Evolutionary conservation across 1,140 invertebrate genomes (phyloP).

Genomic region (Meloidogyne hapla): DNA sequence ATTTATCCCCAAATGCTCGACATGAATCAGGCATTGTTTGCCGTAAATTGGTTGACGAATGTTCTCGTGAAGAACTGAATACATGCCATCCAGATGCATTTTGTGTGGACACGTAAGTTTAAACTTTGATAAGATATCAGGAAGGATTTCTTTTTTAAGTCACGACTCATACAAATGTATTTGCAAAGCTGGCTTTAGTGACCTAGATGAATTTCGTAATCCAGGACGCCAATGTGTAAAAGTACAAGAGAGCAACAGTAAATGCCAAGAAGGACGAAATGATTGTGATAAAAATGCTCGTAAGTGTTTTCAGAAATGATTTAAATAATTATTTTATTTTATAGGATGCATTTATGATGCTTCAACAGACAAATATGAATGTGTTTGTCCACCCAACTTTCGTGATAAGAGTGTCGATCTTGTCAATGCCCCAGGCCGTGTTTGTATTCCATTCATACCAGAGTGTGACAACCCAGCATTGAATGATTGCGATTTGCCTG

Average conservation of each 20-base stretch:
- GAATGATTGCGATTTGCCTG: constrained; percentile 62
- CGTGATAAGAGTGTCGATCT: constrained; percentile 55
- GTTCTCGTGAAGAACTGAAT: constrained; percentile 50
- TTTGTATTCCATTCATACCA: constrained; percentile 64
- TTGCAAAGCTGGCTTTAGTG: constrained; percentile 61
- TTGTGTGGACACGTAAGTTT: constrained; percentile 56
- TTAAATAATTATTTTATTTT: not conserved
- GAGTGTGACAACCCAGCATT: constrained; percentile 63
- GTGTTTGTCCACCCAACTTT: constrained; percentile 58
- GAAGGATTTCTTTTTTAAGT: not conserved
- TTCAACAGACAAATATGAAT: constrained; percentile 31
- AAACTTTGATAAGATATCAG: no score
- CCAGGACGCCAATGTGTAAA: constrained; percentile 60
- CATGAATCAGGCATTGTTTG: constrained; percentile 56
- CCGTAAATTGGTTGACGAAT: constrained; percentile 58
- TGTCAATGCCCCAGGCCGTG: constrained; percentile 49
- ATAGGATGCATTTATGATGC: constrained; percentile 18
- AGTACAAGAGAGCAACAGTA: constrained; percentile 58
- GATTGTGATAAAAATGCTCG: constrained; percentile 61
- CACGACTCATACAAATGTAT: constrained; percentile 58
- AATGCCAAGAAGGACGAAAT: constrained; percentile 52
- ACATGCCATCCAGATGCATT: constrained; percentile 59
- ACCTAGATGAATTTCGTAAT: constrained; percentile 62
- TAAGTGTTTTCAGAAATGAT: not conserved
- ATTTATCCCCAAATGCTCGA: constrained; percentile 62